A percentile compares a stretch with the other conserved stretches of the same genome.
Evolutionary conservation across 2,113 vertebrate genomes (phyloP).

Genomic region (Chrysemys picta): DNA sequence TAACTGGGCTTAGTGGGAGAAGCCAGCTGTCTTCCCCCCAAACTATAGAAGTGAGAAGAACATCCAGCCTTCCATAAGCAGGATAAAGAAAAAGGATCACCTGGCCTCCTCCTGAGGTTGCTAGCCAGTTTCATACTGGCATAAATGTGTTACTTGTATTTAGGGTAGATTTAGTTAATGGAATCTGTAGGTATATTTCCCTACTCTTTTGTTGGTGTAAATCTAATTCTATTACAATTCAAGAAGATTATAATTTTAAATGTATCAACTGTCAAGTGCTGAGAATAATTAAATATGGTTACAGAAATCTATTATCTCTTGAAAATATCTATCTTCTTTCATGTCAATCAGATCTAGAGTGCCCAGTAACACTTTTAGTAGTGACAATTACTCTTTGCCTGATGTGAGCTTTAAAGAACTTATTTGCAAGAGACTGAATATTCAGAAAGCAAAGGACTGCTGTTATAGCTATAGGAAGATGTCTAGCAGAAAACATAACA

Average conservation of each 20-base stretch:
- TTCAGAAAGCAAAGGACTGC: background rate
- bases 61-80: no score
- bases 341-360: background rate
- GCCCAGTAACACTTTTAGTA: background rate
- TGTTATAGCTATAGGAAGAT: background rate
- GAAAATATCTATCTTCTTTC: background rate
- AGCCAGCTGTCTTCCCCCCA: no score
- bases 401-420: rapidly evolving
- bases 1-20: no score
- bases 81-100: no score
- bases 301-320: background rate
- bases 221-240: background rate
- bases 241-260: background rate
- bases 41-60: no score
- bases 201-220: background rate
- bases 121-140: no score
- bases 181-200: background rate
- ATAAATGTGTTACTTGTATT: no score
- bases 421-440: background rate
- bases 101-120: no score
- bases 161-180: background rate
- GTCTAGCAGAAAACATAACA: background rate
- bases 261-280: background rate
- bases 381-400: background rate
- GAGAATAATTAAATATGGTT: background rate